Conservation (phyloP, 2,888 invertebrate species). For the Dryococelus australis region DNA sequence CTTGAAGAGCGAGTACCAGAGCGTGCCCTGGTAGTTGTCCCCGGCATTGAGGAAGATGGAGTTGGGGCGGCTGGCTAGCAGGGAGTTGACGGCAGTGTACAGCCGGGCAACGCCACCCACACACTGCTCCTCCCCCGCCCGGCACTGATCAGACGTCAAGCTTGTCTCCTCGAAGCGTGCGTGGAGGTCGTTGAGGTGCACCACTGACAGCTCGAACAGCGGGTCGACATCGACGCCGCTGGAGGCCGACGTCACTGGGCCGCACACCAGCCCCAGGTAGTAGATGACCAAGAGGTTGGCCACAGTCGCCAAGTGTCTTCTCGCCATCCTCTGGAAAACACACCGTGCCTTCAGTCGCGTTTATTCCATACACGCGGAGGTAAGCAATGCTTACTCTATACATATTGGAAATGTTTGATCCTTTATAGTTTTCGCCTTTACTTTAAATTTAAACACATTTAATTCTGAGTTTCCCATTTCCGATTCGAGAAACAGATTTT, state of each 20-base stretch:
- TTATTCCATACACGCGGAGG: no score
- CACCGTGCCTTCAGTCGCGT: no score
- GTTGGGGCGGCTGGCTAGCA: constrained; percentile 52
- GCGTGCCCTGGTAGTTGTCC: constrained; percentile 84
- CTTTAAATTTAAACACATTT: no score
- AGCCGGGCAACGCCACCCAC: constrained; percentile 45
- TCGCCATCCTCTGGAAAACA: no score
- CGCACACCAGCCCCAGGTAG: background rate
- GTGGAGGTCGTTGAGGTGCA: constrained; percentile 61
- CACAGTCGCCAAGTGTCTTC: background rate
- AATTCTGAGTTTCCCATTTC: no score
- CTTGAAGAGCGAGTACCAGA: constrained; percentile 75
- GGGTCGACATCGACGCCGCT: background rate
- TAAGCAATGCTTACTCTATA: no score
- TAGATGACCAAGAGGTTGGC: background rate
- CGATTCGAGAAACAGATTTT: no score
- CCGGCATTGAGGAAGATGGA: constrained; percentile 81
- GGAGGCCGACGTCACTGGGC: background rate
- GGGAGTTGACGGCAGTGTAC: constrained; percentile 33
- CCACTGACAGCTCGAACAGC: constrained; percentile 52
- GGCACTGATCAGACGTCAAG: constrained; percentile 35
- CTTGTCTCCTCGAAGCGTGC: constrained; percentile 53
- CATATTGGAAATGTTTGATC: no score
- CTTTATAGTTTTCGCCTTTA: no score
- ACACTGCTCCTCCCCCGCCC: constrained; percentile 35